Conservation (phyloP, 2,797 vertebrate genomes). For the Sebastes ruberrimus region DNA sequence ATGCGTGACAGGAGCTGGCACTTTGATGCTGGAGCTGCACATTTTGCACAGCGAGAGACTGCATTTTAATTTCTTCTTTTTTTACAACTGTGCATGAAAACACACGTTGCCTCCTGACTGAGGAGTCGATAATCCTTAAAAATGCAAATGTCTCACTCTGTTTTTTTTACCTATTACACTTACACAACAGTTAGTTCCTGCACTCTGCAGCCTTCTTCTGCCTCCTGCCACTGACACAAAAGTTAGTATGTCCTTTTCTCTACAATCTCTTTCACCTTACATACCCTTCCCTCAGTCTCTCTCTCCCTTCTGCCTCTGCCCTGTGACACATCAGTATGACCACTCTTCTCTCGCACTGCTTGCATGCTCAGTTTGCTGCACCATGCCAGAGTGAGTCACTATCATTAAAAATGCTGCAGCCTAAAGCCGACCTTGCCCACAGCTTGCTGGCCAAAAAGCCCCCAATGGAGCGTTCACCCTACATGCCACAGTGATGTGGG, state of each 20-base stretch:
- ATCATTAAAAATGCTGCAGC: slow-evolving; percentile 67
- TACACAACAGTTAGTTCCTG: neutral
- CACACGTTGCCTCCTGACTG: slow-evolving; percentile 24
- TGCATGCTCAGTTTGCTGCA: slow-evolving; percentile 49
- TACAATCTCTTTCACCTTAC: neutral
- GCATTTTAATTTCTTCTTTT: slow-evolving; percentile 13
- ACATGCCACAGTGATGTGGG: slow-evolving; percentile 28
- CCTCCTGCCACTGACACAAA: neutral
- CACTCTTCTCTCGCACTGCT: slow-evolving; percentile 17
- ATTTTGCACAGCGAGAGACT: slow-evolving; percentile 9
- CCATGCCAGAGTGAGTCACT: slow-evolving; percentile 68
- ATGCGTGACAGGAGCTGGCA: neutral
- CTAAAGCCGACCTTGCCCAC: slow-evolving; percentile 59
- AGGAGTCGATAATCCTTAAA: slow-evolving; percentile 42
- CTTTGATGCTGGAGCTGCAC: slow-evolving; percentile 18
- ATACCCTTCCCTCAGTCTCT: neutral
- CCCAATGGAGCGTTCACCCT: slow-evolving; percentile 9
- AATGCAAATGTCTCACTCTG: slow-evolving; percentile 42
- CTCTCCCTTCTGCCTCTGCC: slow-evolving; percentile 8
- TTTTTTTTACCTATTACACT: slow-evolving; percentile 4
- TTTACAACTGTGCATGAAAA: neutral
- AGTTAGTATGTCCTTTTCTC: neutral
- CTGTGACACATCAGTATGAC: slow-evolving; percentile 50
- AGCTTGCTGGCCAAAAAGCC: slow-evolving; percentile 34
- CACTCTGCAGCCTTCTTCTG: neutral